These are phyloP conservation scores for Pagetopsis macropterus DNA, from an alignment of 2,797 vertebrate species.

Conservation along the genomic window DNA sequence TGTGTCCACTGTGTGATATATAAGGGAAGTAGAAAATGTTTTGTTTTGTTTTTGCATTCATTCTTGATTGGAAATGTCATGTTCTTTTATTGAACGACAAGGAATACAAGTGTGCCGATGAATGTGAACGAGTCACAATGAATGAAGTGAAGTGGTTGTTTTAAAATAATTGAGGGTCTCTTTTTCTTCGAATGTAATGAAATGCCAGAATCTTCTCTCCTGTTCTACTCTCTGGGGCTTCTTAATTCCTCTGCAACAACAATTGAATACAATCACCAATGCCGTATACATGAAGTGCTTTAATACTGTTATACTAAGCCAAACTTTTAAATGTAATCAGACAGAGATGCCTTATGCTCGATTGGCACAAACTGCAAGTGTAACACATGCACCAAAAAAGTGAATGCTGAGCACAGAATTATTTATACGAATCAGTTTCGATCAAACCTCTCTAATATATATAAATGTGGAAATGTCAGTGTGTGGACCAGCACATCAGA, in stretches of 20 bases:
- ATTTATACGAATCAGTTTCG: too few species aligned
- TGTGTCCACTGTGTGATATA: constrained; percentile 8
- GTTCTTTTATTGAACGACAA: constrained; percentile 14
- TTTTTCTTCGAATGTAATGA: constrained; percentile 9
- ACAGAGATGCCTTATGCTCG: constrained; percentile 23
- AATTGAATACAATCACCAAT: constrained; percentile 13
- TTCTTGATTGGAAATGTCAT: constrained; percentile 4
- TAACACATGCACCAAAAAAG: too few species aligned
- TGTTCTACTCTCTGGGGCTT: constrained; percentile 8
- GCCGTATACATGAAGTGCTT: constrained; percentile 1
- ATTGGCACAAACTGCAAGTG: constrained; percentile 37
- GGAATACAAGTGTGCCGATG: background rate
- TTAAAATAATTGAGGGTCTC: background rate
- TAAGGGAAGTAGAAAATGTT: background rate
- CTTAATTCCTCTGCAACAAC: constrained; percentile 2
- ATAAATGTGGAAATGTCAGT: too few species aligned
- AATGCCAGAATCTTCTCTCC: background rate
- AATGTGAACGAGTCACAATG: constrained; percentile 15
- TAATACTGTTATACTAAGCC: constrained; percentile 29
- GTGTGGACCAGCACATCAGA: too few species aligned
- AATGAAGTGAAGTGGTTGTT: constrained; percentile 15
- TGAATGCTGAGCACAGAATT: too few species aligned
- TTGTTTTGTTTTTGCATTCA: background rate
- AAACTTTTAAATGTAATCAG: constrained; percentile 33
- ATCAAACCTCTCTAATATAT: too few species aligned